These are phyloP conservation scores for Anthopleura sola DNA, from an alignment of 64 coral and sea anemone genomes.

Conservation along the genomic window DNA sequence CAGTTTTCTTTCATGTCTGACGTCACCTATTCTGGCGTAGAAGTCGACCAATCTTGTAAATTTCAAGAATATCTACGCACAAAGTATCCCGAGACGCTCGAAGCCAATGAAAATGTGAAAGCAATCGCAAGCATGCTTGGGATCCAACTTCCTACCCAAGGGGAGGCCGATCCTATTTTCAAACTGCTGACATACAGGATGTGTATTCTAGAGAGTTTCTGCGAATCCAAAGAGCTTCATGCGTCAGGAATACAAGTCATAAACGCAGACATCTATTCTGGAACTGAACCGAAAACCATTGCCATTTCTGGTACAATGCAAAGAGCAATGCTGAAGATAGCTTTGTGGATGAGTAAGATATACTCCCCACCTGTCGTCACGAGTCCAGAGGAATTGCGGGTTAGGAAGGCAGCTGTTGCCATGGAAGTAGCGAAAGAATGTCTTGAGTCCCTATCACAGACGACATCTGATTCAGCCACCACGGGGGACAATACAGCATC, in stretches of 20 bases:
- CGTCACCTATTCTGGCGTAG: conserved; percentile 7
- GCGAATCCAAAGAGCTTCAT: conserved; percentile 9
- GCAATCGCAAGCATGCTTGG: background rate
- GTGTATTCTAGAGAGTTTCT: background rate
- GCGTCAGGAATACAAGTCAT: background rate
- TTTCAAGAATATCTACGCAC: conserved; percentile 6
- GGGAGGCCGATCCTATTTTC: background rate
- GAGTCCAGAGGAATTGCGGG: background rate
- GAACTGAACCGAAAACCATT: background rate
- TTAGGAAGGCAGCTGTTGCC: background rate
- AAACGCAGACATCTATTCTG: conserved; percentile 4
- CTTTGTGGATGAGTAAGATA: conserved; percentile 6
- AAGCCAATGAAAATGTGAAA: background rate
- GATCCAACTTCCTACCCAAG: background rate
- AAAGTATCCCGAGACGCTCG: background rate
- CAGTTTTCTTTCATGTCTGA: conserved; percentile 15
- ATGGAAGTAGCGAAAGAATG: background rate
- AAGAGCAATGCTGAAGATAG: conserved; percentile 18
- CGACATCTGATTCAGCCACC: background rate
- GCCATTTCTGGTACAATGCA: conserved; percentile 15
- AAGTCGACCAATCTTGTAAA: conserved; percentile 10
- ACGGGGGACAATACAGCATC: background rate
- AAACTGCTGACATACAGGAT: conserved; percentile 16
- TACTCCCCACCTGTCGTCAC: background rate
- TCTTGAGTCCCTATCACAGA: background rate